Evolutionary conservation across 2,888 invertebrate genomes (phyloP), one percentile per base, ranked within the genome.

Genomic region (Tipula helvola): DNA sequence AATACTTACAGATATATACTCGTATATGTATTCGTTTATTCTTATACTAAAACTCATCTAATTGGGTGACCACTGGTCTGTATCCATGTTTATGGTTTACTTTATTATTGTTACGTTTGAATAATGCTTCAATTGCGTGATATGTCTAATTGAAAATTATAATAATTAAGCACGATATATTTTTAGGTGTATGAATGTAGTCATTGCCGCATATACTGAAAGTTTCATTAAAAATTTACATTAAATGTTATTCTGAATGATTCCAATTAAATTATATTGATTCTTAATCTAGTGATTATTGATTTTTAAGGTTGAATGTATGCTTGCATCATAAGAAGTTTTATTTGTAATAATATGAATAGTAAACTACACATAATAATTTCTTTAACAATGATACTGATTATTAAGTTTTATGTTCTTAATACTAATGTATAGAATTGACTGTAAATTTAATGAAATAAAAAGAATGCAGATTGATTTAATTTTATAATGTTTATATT

Each of bases 61-160:
- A 57, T 57, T 16, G 8, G 57, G 71, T 71, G 71, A 71, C 10
- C 71, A 18, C 18, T 8, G 18, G 57, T 57, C 57, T 57, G 57
- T 57, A 16, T 18, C 57, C 57, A 5, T 57, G 2, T 57, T 18
- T 71, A 8, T 71, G 71, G 28, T 28, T 71, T 71, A 71, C 28
- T 18, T 57, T 57, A 18, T 57, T 57, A 18, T 28, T 28, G 10
- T 71, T 10, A 71, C 28, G 18, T 71, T 28, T 71, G 71, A 71
- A 28, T 71, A 71, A 71, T 71, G 71, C 18, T 41, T 2, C 84
- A 16, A 84, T 85, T 42, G 85, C 85, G 85, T 85, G 85, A 41
- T 44, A 42, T 18, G 44, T 85, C 44, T 85, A 85, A 85, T 85
- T 18, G 85, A 85, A 85, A 85, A 85, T 85, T 41, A 85, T 44